A percentile compares a stretch with the other conserved stretches of the same genome.
phyloP scores from a whole-genome alignment of 2,113 vertebrate species.

The Xiphorhynchus elegans region DNA sequence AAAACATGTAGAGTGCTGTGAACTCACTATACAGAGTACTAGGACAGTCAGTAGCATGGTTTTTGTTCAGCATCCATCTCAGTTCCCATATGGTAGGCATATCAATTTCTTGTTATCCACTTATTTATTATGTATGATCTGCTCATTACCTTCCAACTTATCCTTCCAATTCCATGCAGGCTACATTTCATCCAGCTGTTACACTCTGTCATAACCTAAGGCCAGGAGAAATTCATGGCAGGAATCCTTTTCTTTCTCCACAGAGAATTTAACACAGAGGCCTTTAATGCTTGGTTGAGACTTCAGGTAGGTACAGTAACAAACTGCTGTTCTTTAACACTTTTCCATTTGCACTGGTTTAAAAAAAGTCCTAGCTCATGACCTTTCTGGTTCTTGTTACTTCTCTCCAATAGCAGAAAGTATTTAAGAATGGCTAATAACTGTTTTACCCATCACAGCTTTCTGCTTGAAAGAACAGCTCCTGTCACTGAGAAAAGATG shows the following conservation, averaged over 20 bases:
- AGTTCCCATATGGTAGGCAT: conserved; percentile 28
- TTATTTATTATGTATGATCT: conserved; percentile 64
- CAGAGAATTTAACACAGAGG: not conserved
- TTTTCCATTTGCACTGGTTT: not conserved
- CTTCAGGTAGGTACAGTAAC: not conserved
- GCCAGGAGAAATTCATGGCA: not conserved
- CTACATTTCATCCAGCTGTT: conserved; percentile 53
- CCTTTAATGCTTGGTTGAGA: not conserved
- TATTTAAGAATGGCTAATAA: not conserved
- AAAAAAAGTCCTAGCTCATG: not conserved
- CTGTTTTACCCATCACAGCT: not conserved
- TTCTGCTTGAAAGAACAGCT: not conserved
- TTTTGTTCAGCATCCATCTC: not conserved
- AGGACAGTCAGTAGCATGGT: not conserved
- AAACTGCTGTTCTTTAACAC: not conserved
- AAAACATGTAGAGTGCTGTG: not conserved
- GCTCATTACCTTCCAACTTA: conserved; percentile 28
- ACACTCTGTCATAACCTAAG: conserved; percentile 3
- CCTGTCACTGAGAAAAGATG: not conserved
- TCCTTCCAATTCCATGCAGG: conserved; percentile 2
- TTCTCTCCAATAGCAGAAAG: not conserved
- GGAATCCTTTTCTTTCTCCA: conserved; percentile 15
- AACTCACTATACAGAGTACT: not conserved
- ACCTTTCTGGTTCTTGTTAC: not conserved
- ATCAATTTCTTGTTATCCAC: conserved; percentile 53